Evolutionary conservation across 2,888 invertebrate species (phyloP).

Genomic region (Chorisops tibialis): DNA sequence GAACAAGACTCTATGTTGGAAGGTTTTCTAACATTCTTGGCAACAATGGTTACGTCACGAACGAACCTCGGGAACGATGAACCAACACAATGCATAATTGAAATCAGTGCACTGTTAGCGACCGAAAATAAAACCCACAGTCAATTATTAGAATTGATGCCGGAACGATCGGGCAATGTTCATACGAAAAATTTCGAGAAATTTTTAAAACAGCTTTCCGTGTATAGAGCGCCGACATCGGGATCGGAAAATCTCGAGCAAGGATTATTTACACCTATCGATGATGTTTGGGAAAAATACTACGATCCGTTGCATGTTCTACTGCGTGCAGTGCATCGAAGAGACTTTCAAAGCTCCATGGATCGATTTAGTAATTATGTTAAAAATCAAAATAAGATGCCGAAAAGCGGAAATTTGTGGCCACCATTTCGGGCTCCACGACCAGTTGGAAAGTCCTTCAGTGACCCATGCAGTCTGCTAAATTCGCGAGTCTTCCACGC

Average conservation of each 20-base stretch:
- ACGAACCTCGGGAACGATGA: conserved; percentile 73
- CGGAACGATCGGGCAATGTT: conserved; percentile 90
- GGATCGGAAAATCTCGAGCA: conserved; percentile 79
- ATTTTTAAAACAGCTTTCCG: conserved; percentile 77
- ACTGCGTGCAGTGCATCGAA: conserved; percentile 82
- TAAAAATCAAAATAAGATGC: conserved; percentile 60
- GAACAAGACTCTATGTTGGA: conserved; percentile 93
- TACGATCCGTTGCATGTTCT: conserved; percentile 94
- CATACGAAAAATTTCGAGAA: conserved; percentile 86
- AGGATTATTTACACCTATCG: conserved; percentile 82
- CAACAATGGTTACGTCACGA: conserved; percentile 80
- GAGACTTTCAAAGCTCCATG: conserved; percentile 92
- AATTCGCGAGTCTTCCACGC: conserved; percentile 51
- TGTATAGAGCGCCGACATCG: conserved; percentile 76
- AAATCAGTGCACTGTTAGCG: conserved; percentile 89
- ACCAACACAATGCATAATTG: conserved; percentile 70
- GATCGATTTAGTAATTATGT: conserved; percentile 84
- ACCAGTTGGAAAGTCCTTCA: conserved; percentile 61
- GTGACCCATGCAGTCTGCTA: conserved; percentile 59
- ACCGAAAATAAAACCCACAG: conserved; percentile 95
- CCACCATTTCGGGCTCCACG: conserved; percentile 76
- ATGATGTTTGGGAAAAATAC: conserved; percentile 84
- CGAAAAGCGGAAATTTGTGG: conserved; percentile 64
- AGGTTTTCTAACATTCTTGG: conserved; percentile 85
- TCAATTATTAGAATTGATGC: conserved; percentile 91